Base-by-base conservation (phyloP, 1,140 invertebrate species). In the Drusus annulatus region DNA sequence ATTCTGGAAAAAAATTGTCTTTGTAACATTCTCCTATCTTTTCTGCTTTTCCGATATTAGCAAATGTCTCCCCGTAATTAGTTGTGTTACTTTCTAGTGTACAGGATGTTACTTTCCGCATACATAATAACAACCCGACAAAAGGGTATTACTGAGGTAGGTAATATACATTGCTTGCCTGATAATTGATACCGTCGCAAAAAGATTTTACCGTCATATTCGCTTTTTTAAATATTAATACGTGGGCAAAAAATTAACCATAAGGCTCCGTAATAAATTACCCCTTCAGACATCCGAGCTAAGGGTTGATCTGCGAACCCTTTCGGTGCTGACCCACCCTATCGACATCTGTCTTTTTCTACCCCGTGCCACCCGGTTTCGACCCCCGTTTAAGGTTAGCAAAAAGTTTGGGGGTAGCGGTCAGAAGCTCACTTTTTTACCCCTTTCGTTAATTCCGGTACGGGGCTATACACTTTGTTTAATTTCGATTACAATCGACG, bases 311-410 rank as follows among this genome's bases (percentile, higher is more conserved):
- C 45, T 60, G 76, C 51, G 36, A 63, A 63, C 75, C 75, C 75
- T 65, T 65, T 62, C 73, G 19, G 52, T 75, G 60, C 36, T 10
- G 68, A 68, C 76, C 73, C 77, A 68, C 81, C 81, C 77, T 79
- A 79, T 82, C 77, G 81, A 82, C 81, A 82, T 82, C 81, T 82
- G 81, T 82, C 81, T 82, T 77, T 75, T 63, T 58, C 81, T 73
- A 60, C 60, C 73, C 68, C 50, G 58, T 17, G 23, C 60, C 31
- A 71, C 68, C 76, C 68, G 17, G 45, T 58, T 58, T 54, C 52
- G 8, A 21, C 54, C 54, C 71, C 25, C 71, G 68, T 36, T 21
- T 75, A 19, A 75, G 52, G 52, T 36, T 75, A 58, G 71, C 71
- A 75, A 75, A 75, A 75, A 75, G 17, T 56, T 75, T 75, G 7